A percentile compares a stretch with the other conserved stretches of the same genome.
Conservation (phyloP, 1,140 invertebrate species). For the Stegodyphus mimosarum region DNA sequence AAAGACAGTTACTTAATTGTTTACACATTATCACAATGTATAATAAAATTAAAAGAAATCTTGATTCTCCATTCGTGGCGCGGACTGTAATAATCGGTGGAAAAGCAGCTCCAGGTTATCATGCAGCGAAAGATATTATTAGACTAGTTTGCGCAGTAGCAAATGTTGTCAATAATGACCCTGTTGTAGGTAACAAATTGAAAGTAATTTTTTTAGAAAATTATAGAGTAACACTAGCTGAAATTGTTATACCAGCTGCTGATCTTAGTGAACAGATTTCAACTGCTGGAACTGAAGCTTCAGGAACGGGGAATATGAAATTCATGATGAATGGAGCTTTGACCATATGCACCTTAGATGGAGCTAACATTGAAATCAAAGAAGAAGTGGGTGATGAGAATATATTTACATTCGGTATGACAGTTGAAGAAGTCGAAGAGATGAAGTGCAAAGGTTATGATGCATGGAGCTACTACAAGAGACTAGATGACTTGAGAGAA, state of each 20-base stretch:
- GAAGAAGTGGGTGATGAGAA: slow-evolving; percentile 99
- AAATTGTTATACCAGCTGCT: slow-evolving; percentile 98
- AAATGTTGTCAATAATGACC: slow-evolving; percentile 96
- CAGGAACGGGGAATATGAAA: slow-evolving; percentile 94
- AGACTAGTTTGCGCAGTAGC: slow-evolving; percentile 93
- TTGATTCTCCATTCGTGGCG: slow-evolving; percentile 81
- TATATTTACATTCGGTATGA: slow-evolving; percentile 99
- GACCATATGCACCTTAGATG: slow-evolving; percentile 98
- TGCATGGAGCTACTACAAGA: slow-evolving; percentile 92
- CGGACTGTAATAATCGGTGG: slow-evolving; percentile 95
- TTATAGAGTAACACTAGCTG: slow-evolving; percentile 96
- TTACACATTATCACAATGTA: slow-evolving; percentile 97
- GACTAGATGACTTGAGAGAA: slow-evolving; percentile 88
- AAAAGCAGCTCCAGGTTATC: slow-evolving; percentile 94
- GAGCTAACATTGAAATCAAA: slow-evolving; percentile 99
- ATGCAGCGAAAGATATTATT: slow-evolving; percentile 98
- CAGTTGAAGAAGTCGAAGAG: slow-evolving; percentile 88
- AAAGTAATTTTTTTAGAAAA: slow-evolving; percentile 98
- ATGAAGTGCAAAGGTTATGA: slow-evolving; percentile 88
- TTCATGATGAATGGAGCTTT: slow-evolving; percentile 96
- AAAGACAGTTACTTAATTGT: slow-evolving; percentile 94
- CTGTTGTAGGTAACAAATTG: slow-evolving; percentile 93
- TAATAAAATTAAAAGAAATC: slow-evolving; percentile 96
- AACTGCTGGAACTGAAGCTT: slow-evolving; percentile 98
- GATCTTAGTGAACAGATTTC: slow-evolving; percentile 97